These are phyloP conservation scores for Paraescarpia echinospica DNA, from an alignment of 1,140 invertebrate genomes.

Conservation along the genomic window DNA sequence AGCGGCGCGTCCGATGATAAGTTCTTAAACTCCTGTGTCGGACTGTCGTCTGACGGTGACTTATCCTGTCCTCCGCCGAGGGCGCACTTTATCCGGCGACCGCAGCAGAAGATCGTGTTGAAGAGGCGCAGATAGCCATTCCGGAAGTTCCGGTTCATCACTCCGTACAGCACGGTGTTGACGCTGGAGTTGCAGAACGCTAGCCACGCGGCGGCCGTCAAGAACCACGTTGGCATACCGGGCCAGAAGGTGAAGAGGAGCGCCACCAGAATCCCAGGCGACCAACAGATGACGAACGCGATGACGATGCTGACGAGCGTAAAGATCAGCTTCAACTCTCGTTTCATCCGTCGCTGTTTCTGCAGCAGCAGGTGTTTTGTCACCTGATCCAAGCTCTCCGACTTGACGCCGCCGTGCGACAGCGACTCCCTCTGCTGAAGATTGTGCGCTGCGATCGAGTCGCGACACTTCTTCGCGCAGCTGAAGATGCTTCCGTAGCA, in stretches of 20 bases:
- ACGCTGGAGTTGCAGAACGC: slow-evolving; percentile 19
- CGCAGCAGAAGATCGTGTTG: neutral
- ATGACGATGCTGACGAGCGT: slow-evolving; percentile 17
- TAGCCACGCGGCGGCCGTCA: neutral
- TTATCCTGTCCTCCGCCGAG: neutral
- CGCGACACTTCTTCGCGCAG: neutral
- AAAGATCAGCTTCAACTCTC: neutral
- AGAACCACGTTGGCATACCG: neutral
- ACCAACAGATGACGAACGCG: slow-evolving; percentile 7
- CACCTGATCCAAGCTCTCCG: neutral
- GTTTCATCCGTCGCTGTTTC: neutral
- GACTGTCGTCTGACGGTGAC: neutral
- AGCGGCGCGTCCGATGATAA: neutral
- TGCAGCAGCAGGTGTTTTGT: neutral
- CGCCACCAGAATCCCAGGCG: neutral
- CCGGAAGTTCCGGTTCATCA: slow-evolving; percentile 18
- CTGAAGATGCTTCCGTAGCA: slow-evolving; percentile 13
- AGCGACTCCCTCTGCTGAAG: neutral
- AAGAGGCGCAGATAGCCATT: neutral
- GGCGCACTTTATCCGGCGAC: neutral
- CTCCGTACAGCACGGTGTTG: slow-evolving; percentile 17
- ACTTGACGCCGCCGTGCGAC: neutral
- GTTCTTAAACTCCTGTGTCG: neutral
- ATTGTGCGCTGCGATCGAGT: neutral
- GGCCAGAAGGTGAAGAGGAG: neutral